Percentiles rank a stretch among this genome's conserved stretches.
These are phyloP conservation scores for Gobio occitaniae DNA, from an alignment of 2,797 vertebrate genomes.

Conservation along the genomic window DNA sequence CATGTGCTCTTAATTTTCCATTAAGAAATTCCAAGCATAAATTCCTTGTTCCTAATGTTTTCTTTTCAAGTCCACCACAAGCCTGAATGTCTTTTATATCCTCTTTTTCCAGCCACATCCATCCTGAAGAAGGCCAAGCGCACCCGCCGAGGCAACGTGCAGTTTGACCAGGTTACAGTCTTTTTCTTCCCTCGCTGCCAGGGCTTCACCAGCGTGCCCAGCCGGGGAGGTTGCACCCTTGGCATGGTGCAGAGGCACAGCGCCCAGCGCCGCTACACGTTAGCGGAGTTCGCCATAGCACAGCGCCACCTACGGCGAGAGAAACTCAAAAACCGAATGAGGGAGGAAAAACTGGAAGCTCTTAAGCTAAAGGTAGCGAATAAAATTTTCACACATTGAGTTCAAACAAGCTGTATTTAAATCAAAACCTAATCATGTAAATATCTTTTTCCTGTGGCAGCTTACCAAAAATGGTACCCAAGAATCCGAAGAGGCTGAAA, in stretches of 20 bases:
- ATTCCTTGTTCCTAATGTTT: conserved; percentile 26
- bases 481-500: conserved; percentile 83
- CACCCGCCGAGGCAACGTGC: conserved; percentile 84
- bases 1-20: conserved; percentile 30
- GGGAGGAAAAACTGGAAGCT: conserved; percentile 90
- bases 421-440: background rate
- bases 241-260: conserved; percentile 92
- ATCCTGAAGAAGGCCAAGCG: conserved; percentile 92
- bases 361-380: conserved; percentile 85
- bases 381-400: background rate
- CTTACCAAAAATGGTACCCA: conserved; percentile 86
- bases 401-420: background rate
- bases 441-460: conserved; percentile 67
- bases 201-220: conserved; percentile 96
- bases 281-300: conserved; percentile 90
- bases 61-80: conserved; percentile 7
- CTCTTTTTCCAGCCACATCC: conserved; percentile 79
- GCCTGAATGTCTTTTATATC: background rate
- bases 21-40: conserved; percentile 34
- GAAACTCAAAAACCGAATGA: conserved; percentile 86
- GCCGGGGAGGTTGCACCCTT: conserved; percentile 92
- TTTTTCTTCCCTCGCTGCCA: conserved; percentile 98
- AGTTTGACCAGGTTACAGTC: conserved; percentile 92
- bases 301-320: conserved; percentile 83
- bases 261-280: conserved; percentile 82